These are phyloP conservation scores for Epinotia bilunana DNA, from an alignment of 2,888 invertebrate genomes.

Conservation along the genomic window DNA sequence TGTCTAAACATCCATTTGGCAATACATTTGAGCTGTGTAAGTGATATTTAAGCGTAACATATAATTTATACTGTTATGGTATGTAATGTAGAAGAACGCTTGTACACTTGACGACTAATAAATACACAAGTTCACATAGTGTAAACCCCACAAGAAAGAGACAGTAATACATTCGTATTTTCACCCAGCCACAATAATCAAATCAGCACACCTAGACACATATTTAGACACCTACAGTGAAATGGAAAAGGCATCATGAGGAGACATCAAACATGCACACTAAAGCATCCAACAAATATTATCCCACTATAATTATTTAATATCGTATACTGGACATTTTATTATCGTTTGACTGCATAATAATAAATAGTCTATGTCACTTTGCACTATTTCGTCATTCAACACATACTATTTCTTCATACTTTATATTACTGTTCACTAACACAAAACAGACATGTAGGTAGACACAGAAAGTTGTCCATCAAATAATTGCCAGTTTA, in stretches of 20 bases:
- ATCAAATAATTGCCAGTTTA: slow-evolving; percentile 54
- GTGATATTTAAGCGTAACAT: slow-evolving; percentile 52
- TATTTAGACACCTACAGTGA: slow-evolving; percentile 35
- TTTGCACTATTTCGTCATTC: slow-evolving; percentile 45
- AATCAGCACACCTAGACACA: slow-evolving; percentile 24
- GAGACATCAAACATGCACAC: slow-evolving; percentile 48
- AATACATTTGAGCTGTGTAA: slow-evolving; percentile 73
- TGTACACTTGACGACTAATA: slow-evolving; percentile 10
- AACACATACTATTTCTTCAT: slow-evolving; percentile 46
- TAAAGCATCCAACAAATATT: slow-evolving; percentile 46
- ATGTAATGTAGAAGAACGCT: slow-evolving; percentile 42
- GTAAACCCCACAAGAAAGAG: not conserved
- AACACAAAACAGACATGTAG: slow-evolving; percentile 60
- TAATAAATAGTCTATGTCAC: slow-evolving; percentile 44
- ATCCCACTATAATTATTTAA: slow-evolving; percentile 50
- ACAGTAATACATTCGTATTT: slow-evolving; percentile 2
- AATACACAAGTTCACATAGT: not conserved
- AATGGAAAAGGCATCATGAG: slow-evolving; percentile 37
- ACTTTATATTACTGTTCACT: slow-evolving; percentile 51
- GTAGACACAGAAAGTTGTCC: slow-evolving; percentile 60
- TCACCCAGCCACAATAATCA: not conserved
- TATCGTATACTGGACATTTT: slow-evolving; percentile 53
- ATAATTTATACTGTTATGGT: slow-evolving; percentile 44
- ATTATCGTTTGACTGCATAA: slow-evolving; percentile 46
- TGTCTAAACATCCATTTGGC: slow-evolving; percentile 76